Base-by-base conservation (phyloP, 2,888 invertebrate species). In the Hemistola chrysoprasaria region DNA sequence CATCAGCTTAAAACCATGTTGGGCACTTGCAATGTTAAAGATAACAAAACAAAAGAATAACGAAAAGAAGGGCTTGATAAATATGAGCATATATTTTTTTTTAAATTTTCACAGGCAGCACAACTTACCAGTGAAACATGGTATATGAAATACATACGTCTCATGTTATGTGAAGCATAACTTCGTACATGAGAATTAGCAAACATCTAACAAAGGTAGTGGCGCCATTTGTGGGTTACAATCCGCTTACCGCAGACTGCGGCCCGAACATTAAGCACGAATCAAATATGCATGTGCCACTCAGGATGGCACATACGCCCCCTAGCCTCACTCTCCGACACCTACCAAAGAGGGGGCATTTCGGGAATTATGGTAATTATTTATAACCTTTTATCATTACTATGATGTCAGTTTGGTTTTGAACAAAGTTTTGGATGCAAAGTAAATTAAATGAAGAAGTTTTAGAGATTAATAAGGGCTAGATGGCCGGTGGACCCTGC, bases 211-310 rank as follows among this genome's bases (percentile, higher is more conserved):
- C 75, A 76, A 73, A 76, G 74, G 60, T 65, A 73, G 65, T 73
- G 70, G 62, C 69, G 71, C 64, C 76, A 78, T 78, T 78, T 77
- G 24, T 34, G 47, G 56, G 59, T 56, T 60, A 32, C 73, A 80
- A 81, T 78, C 80, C 71, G 75, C 80, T 79, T 80, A 78, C 57
- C 46, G 62, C 62, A 59, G 50, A 34, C 42, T 47, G 62, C 61
- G 59, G 50, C 34, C 44, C 38, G 39, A 34, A 34, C 55, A 47
- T 80, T 81, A 70, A 65, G 65, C 57, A 53, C 43, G 29, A 62
- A 81, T 83, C 61, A 82, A 83, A 82, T 83, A 83, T 83, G 75
- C 71, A 83, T 71, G 70, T 57, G 40, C 56, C 72, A 74, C 73
- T 73, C 71, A 62, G 66, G 50, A 52, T 35, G 42, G 61, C 60